Evolutionary conservation across 2,888 invertebrate species (phyloP), one percentile per base, ranked within the genome.

Genomic region (Zaprionus bogoriensis): DNA sequence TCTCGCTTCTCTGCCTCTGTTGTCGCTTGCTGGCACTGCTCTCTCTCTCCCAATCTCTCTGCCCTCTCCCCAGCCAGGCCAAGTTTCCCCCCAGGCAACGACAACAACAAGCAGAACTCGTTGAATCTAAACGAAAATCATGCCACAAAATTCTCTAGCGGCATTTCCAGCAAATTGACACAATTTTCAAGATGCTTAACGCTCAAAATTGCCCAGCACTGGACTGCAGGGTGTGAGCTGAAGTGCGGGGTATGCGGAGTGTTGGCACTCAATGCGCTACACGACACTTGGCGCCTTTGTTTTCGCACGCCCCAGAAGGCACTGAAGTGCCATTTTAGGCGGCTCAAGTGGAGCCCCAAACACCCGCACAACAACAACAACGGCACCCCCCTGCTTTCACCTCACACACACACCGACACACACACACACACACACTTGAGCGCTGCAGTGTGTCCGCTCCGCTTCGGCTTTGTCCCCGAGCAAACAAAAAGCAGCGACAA

Each of bases 281-380:
- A 85, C 80, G 84, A 86, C 80, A 81, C 80, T 81, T 87, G 85
- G 65, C 76, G 85, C 74, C 80, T 77, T 84, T 83, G 85, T 83
- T 75, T 74, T 83, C 69, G 76, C 78, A 83, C 87, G 83, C 84
- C 84, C 81, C 81, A 77, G 80, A 84, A 81, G 84, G 79, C 87
- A 87, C 80, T 89, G 77, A 89, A 89, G 88, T 87, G 89, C 79
- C 87, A 87, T 88, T 89, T 87, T 85, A 87, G 89, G 87, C 75
- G 52, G 79, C 88, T 88, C 80, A 83, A 88, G 88, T 86, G 88
- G 77, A 80, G 80, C 70, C n/a, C n/a, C n/a, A n/a, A n/a, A n/a
- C n/a, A n/a, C n/a, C n/a, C 71, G 67, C 69, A 36, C 67, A 60
- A 51, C 48, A 38, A 22, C 44, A 20, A 12, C 62, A 57, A 45